Conservation (phyloP, 2,888 invertebrate species). For the Rhingia rostrata region DNA sequence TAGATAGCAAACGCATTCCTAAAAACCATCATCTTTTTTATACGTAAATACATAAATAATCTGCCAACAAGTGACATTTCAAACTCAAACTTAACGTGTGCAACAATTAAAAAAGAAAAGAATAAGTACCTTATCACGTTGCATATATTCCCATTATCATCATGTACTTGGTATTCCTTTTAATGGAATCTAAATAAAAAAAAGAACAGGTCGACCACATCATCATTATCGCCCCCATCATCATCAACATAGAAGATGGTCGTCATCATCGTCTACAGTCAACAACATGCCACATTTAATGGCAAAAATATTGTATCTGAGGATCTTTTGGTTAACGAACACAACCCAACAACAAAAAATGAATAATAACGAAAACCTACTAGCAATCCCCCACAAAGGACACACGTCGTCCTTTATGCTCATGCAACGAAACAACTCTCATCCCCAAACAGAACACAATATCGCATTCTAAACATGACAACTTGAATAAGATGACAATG, state of each 20-base stretch:
- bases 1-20: not conserved
- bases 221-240: constrained; percentile 43
- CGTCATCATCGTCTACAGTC: constrained; percentile 57
- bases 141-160: constrained; percentile 27
- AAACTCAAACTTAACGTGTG: constrained; percentile 62
- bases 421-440: constrained; percentile 29
- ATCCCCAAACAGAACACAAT: not conserved
- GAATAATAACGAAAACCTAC: constrained; percentile 16
- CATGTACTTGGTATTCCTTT: constrained; percentile 57
- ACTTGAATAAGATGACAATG: constrained; percentile 69
- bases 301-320: constrained; percentile 60
- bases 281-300: constrained; percentile 65
- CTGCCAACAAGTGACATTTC: constrained; percentile 64
- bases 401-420: constrained; percentile 49
- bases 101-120: constrained; percentile 11
- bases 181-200: constrained; percentile 70
- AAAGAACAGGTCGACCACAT: constrained; percentile 52
- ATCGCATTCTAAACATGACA: constrained; percentile 60
- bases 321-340: constrained; percentile 34
- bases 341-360: constrained; percentile 6
- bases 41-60: constrained; percentile 32
- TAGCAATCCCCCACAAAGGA: constrained; percentile 40
- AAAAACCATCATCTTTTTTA: not conserved
- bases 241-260: constrained; percentile 36
- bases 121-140: constrained; percentile 49